phyloP scores from a whole-genome alignment of 2,113 vertebrate genomes.

The Taurulus bubalis region DNA sequence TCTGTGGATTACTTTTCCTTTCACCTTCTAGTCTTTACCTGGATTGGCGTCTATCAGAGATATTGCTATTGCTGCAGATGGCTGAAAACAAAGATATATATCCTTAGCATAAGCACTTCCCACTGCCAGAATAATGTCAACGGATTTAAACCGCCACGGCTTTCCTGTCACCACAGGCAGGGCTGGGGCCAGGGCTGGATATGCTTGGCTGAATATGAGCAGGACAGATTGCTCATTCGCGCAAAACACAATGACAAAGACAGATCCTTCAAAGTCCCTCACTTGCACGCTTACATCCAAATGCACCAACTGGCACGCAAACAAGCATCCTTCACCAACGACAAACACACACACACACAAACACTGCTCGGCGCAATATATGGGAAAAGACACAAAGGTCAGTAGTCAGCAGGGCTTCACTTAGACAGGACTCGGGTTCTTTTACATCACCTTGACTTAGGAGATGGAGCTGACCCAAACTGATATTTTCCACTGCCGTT shows the following conservation, averaged over 20 bases:
- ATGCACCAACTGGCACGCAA: slow-evolving; percentile 55
- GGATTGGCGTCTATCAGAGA: not conserved
- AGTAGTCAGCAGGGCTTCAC: slow-evolving; percentile 76
- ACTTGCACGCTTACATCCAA: slow-evolving; percentile 51
- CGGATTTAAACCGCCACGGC: slow-evolving; percentile 67
- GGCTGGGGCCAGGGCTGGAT: slow-evolving; percentile 56
- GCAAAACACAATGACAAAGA: slow-evolving; percentile 67
- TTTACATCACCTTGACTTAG: slow-evolving; percentile 81
- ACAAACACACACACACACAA: slow-evolving; percentile 41
- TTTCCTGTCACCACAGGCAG: slow-evolving; percentile 69
- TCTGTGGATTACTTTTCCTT: not conserved
- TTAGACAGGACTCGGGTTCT: slow-evolving; percentile 76
- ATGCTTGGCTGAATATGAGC: slow-evolving; percentile 75
- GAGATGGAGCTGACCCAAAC: slow-evolving; percentile 73
- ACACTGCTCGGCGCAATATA: slow-evolving; percentile 65
- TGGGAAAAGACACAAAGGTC: slow-evolving; percentile 79
- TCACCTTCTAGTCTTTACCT: not conserved
- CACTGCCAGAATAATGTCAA: slow-evolving; percentile 68
- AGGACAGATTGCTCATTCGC: slow-evolving; percentile 75
- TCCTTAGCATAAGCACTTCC: slow-evolving; percentile 54
- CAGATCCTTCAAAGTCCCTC: slow-evolving; percentile 68
- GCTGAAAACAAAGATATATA: slow-evolving; percentile 61
- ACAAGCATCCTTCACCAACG: slow-evolving; percentile 48
- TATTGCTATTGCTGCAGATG: slow-evolving; percentile 43
- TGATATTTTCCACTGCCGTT: slow-evolving; percentile 56